Conservation (phyloP, 2,888 invertebrate species). For the Venustoraphidia nigricollis region DNA sequence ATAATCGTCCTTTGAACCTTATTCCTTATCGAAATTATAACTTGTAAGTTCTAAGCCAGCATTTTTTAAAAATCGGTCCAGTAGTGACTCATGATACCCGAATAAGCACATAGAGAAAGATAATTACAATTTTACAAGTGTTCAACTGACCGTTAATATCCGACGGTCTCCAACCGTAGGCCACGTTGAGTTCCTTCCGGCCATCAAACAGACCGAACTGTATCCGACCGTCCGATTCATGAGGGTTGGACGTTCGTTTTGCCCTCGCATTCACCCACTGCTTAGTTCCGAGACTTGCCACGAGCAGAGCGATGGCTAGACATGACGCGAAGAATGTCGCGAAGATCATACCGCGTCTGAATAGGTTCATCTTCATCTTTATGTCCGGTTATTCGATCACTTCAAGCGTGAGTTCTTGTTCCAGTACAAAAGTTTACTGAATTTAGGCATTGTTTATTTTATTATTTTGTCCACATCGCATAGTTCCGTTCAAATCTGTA, state of each 20-base stretch:
- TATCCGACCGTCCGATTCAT: constrained; percentile 56
- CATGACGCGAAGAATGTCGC: constrained; percentile 69
- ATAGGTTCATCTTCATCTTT: constrained; percentile 44
- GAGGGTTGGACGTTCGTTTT: constrained; percentile 44
- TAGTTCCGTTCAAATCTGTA: no score
- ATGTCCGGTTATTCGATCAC: background rate
- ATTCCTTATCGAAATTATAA: no score
- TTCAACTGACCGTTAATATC: constrained; percentile 56
- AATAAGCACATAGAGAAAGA: no score
- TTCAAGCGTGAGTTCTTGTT: no score
- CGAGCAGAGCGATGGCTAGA: constrained; percentile 58
- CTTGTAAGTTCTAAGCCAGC: no score
- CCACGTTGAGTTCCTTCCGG: constrained; percentile 63
- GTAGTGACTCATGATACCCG: no score
- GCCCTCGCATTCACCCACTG: constrained; percentile 71
- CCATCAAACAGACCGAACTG: constrained; percentile 81
- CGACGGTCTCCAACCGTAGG: constrained; percentile 63
- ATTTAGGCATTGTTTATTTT: no score
- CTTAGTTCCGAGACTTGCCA: constrained; percentile 69
- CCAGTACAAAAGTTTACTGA: no score
- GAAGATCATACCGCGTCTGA: constrained; percentile 63
- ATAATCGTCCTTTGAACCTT: no score
- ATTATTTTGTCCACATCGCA: no score
- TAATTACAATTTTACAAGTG: no score
- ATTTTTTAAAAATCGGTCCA: no score